Conservation (phyloP, 2,888 invertebrate species). For the Rotaria socialis region DNA sequence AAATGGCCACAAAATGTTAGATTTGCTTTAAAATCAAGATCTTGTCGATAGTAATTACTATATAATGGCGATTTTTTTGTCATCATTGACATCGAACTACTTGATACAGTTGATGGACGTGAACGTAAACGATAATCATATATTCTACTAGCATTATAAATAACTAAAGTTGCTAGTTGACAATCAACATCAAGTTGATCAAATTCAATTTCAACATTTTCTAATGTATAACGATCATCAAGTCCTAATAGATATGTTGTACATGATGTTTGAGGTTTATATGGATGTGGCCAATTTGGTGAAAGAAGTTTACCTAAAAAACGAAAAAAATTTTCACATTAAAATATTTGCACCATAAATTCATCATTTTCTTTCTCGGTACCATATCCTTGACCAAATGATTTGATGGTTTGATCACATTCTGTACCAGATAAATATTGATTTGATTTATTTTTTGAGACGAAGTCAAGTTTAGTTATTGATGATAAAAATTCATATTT, state of each 20-base stretch:
- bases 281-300: slow-evolving; percentile 4
- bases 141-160: slow-evolving; percentile 18
- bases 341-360: background rate
- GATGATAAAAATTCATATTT: slow-evolving; percentile 11
- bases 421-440: slow-evolving; percentile 32
- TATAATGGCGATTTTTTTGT: background rate
- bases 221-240: slow-evolving; percentile 37
- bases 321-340: background rate
- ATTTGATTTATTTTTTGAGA: background rate
- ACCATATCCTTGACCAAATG: slow-evolving; percentile 28
- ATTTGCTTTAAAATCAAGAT: slow-evolving; percentile 23
- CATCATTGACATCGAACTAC: background rate
- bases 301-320: slow-evolving; percentile 1
- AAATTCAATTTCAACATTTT: slow-evolving; percentile 33
- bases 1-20: slow-evolving; percentile 26
- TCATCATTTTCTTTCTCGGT: background rate
- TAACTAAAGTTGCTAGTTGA: background rate
- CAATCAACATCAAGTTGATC: slow-evolving; percentile 28
- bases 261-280: slow-evolving; percentile 35
- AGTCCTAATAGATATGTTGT: slow-evolving; percentile 11
- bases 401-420: slow-evolving; percentile 28
- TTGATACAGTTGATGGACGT: background rate
- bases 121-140: slow-evolving; percentile 8
- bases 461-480: slow-evolving; percentile 18
- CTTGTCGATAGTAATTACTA: slow-evolving; percentile 33